Evolutionary conservation across 2,797 vertebrate genomes (phyloP).

Genomic region (Intellagama lesueurii): DNA sequence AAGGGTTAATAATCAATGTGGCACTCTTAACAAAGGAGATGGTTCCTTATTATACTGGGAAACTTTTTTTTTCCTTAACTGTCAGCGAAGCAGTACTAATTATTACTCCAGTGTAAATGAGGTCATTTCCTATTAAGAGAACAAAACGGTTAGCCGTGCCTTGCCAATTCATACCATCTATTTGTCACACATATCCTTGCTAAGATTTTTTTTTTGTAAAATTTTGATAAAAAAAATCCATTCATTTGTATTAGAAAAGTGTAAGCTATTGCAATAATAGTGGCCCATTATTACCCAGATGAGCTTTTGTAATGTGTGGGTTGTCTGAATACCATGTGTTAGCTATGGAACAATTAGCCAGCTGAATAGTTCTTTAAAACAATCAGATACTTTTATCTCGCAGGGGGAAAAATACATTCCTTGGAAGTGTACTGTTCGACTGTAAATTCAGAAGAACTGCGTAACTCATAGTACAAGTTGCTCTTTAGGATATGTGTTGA

Average conservation of each 20-base stretch:
- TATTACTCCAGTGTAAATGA: slow-evolving; percentile 90
- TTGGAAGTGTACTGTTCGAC: slow-evolving; percentile 80
- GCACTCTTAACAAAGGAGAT: slow-evolving; percentile 83
- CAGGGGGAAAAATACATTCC: slow-evolving; percentile 80
- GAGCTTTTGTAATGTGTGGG: slow-evolving; percentile 90
- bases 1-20: slow-evolving; percentile 86
- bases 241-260: slow-evolving; percentile 90
- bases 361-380: slow-evolving; percentile 91
- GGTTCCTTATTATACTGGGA: slow-evolving; percentile 92
- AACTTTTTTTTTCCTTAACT: slow-evolving; percentile 87
- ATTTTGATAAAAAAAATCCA: slow-evolving; percentile 84
- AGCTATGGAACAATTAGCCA: slow-evolving; percentile 91
- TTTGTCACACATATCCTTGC: slow-evolving; percentile 87
- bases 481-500: slow-evolving; percentile 84
- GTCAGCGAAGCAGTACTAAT: slow-evolving; percentile 89
- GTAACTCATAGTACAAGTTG: slow-evolving; percentile 69
- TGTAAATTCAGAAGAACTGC: slow-evolving; percentile 77
- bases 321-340: slow-evolving; percentile 90
- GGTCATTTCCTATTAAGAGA: slow-evolving; percentile 90
- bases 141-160: slow-evolving; percentile 85
- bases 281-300: slow-evolving; percentile 88
- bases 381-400: slow-evolving; percentile 92
- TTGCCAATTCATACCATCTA: slow-evolving; percentile 88
- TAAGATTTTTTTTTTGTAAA: slow-evolving; percentile 79
- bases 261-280: slow-evolving; percentile 87